A percentile compares a stretch with the other conserved stretches of the same genome.
phyloP scores from a whole-genome alignment of 2,113 vertebrate genomes.

The Falco punctatus region DNA sequence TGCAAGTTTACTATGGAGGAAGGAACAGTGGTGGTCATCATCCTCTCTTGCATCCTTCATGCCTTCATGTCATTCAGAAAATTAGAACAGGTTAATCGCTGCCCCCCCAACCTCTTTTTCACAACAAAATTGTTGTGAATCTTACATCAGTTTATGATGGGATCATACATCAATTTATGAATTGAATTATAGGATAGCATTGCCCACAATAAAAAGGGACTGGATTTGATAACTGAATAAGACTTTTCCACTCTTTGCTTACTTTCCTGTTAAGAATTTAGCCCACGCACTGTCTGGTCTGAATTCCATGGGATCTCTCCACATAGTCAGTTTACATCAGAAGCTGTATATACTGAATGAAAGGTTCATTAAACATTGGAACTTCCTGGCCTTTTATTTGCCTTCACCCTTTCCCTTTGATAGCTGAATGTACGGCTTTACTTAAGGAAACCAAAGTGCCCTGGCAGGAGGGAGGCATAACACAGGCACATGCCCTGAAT shows the following conservation, averaged over 20 bases:
- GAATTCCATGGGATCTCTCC: conserved; percentile 15
- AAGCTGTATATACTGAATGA: background rate
- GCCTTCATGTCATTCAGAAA: background rate
- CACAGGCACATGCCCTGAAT: conserved; percentile 1
- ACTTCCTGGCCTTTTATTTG: conserved; percentile 52
- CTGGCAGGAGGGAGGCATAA: conserved; percentile 27
- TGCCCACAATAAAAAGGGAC: background rate
- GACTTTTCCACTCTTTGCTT: background rate
- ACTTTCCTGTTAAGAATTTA: background rate
- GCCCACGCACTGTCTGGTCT: background rate
- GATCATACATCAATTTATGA: background rate
- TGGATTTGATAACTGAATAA: background rate
- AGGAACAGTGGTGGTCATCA: background rate
- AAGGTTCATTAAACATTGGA: conserved; percentile 36
- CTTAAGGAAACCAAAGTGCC: conserved; percentile 28
- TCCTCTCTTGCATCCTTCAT: background rate
- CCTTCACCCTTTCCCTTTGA: conserved; percentile 34
- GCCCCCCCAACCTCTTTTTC: background rate
- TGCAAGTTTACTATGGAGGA: background rate
- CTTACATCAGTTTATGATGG: background rate
- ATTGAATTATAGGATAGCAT: background rate
- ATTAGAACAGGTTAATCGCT: background rate
- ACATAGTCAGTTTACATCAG: background rate
- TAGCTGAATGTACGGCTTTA: conserved; percentile 33
- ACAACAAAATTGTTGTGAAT: background rate